A percentile compares a stretch with the other conserved stretches of the same genome.
Conservation (phyloP, 1,140 invertebrate genomes). For the Eueides isabella region DNA sequence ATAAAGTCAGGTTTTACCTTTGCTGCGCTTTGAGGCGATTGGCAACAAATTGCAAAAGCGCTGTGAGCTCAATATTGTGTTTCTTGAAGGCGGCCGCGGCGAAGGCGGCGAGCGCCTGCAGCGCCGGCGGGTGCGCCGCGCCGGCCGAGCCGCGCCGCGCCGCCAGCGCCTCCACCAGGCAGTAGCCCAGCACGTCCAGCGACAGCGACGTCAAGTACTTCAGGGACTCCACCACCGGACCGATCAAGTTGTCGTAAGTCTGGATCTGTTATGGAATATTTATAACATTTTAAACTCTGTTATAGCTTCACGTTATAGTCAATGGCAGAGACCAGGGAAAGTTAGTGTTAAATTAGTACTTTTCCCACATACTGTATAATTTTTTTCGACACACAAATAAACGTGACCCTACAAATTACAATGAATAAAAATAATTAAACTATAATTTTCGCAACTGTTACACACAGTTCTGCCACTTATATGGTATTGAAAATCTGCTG, state of each 20-base stretch:
- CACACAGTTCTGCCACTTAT: no score
- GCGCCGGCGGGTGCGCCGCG: constrained; percentile 97
- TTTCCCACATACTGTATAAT: no score
- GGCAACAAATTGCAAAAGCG: constrained; percentile 97
- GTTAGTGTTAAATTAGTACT: no score
- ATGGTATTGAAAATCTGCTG: no score
- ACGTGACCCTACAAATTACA: no score
- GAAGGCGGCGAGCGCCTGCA: constrained; percentile 96
- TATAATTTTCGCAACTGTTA: no score
- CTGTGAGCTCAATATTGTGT: constrained; percentile 97
- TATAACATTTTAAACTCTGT: no score
- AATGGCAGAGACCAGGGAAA: no score
- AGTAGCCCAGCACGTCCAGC: constrained; percentile 98
- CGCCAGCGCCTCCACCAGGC: constrained; percentile 95
- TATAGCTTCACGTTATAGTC: no score
- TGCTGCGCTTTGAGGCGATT: constrained; percentile 98
- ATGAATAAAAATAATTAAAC: no score
- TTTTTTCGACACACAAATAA: no score
- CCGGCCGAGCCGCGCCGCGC: constrained; percentile 90
- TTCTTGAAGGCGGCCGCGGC: constrained; percentile 98
- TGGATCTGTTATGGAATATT: constrained; percentile 90
- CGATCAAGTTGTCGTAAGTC: constrained; percentile 98
- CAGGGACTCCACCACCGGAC: constrained; percentile 98
- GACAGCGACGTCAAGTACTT: constrained; percentile 98
- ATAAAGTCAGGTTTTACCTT: no score